Conservation (phyloP, 2,797 vertebrate genomes). For the Enteromius thamalakanensis region DNA sequence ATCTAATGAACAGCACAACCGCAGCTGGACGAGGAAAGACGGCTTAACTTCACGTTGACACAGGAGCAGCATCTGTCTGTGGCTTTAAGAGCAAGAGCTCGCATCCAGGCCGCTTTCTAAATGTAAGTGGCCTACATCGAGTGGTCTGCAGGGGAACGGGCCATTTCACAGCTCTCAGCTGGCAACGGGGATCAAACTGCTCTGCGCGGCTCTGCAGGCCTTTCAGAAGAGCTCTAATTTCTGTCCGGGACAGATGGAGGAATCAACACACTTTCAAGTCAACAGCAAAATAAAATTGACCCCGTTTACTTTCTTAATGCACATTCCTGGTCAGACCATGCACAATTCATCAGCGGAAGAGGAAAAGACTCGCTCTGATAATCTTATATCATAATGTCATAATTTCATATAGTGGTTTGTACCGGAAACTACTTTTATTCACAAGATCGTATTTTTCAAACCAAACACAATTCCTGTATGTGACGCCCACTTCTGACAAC, state of each 20-base stretch:
- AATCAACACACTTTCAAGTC: conserved; percentile 21
- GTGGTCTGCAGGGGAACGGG: conserved; percentile 30
- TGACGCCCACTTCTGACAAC: background rate
- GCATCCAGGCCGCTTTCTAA: conserved; percentile 45
- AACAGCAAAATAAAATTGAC: conserved; percentile 22
- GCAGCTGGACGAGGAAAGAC: background rate
- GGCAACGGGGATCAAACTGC: conserved; percentile 24
- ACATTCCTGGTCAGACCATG: background rate
- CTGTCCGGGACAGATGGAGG: conserved; percentile 32
- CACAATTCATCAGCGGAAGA: background rate
- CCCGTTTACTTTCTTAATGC: conserved; percentile 1
- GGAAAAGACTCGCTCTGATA: background rate
- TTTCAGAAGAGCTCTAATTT: conserved; percentile 26
- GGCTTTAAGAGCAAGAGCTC: conserved; percentile 32
- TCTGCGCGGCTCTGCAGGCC: background rate
- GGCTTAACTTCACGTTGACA: too few relatives aligned
- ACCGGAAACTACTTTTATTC: background rate
- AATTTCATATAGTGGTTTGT: background rate
- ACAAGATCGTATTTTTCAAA: background rate
- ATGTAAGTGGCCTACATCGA: conserved; percentile 54
- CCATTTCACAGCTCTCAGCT: conserved; percentile 39
- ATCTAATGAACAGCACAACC: background rate
- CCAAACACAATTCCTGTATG: background rate
- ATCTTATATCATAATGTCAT: background rate
- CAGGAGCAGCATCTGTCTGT: background rate